Conservation (phyloP, 1,140 invertebrate genomes). For the Aphaenogaster floridana region DNA sequence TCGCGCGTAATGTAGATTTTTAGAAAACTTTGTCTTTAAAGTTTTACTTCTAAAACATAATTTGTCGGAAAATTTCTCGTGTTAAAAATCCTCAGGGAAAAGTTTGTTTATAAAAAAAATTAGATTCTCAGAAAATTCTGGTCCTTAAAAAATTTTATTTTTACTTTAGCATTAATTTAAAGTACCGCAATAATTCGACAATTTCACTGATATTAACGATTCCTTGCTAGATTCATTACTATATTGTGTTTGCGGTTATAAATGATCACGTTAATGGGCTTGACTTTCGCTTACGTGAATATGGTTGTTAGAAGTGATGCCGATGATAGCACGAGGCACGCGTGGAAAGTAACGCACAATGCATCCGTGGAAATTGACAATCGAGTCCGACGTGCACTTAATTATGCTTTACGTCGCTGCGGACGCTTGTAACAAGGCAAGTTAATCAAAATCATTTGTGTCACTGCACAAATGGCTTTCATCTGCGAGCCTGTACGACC, state of each 20-base stretch:
- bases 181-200: background rate
- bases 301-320: constrained; percentile 47
- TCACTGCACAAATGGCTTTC: constrained; percentile 64
- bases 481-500: constrained; percentile 33
- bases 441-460: constrained; percentile 70
- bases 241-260: constrained; percentile 36
- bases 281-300: constrained; percentile 50
- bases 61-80: background rate
- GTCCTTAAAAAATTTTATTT: constrained; percentile 12
- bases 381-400: constrained; percentile 54
- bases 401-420: constrained; percentile 59
- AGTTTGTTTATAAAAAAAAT: constrained; percentile 4
- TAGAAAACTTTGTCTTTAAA: background rate
- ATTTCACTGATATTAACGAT: constrained; percentile 19
- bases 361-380: constrained; percentile 60
- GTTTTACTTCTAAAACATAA: background rate
- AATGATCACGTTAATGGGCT: constrained; percentile 37
- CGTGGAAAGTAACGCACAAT: constrained; percentile 58
- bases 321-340: constrained; percentile 50
- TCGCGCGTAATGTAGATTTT: background rate
- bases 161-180: background rate
- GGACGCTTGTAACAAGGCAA: constrained; percentile 63
- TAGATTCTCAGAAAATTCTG: background rate
- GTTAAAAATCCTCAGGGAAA: background rate
- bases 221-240: constrained; percentile 13